A percentile compares a stretch with the other conserved stretches of the same genome.
phyloP scores from a whole-genome alignment of 2,113 vertebrate species.

The Brevimyrus niger region DNA sequence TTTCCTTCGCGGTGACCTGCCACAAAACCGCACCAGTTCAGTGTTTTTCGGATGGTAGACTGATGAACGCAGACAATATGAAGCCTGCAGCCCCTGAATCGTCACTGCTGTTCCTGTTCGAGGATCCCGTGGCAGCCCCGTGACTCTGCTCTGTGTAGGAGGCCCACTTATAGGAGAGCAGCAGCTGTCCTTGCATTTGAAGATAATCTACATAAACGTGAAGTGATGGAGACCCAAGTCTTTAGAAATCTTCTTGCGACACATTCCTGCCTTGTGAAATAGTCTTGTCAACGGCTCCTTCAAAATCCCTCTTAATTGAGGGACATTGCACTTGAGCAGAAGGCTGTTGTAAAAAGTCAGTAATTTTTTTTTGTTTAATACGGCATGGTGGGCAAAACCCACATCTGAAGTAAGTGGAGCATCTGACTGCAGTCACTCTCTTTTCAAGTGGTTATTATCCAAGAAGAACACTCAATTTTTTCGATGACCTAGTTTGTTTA shows the following conservation, averaged over 20 bases:
- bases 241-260: background rate
- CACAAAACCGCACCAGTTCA: background rate
- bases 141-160: background rate
- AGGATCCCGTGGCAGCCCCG: background rate
- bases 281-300: background rate
- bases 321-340: background rate
- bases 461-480: background rate
- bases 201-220: background rate
- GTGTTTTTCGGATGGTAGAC: background rate
- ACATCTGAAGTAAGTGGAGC: background rate
- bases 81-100: background rate
- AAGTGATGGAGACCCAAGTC: background rate
- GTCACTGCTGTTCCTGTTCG: background rate
- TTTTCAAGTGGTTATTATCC: background rate
- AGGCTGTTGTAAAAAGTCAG: background rate
- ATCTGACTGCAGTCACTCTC: background rate
- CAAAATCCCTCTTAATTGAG: background rate
- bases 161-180: background rate
- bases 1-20: background rate
- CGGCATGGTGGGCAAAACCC: background rate
- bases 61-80: background rate
- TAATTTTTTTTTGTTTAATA: background rate
- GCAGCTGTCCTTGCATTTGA: background rate
- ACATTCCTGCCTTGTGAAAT: background rate
- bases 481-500: background rate